Base-by-base conservation (phyloP, 2,797 vertebrate genomes). In the Carcharodon carcharias region DNA sequence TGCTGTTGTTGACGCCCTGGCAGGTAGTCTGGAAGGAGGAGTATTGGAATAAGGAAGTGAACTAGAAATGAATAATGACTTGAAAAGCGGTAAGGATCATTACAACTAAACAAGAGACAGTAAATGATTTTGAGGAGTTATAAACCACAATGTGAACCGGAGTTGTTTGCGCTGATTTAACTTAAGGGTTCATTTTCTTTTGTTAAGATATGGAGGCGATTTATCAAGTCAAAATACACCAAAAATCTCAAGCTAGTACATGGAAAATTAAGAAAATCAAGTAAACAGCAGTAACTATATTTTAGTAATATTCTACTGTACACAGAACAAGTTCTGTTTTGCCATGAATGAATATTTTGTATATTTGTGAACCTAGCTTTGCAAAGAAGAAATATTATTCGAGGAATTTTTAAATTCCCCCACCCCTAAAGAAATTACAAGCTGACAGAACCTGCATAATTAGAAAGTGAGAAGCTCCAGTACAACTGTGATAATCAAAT, bases 401-500 rank as follows among this genome's bases (percentile, higher is more conserved):
- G 97, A 98, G 35, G 4, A 95, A 93, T 56, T 0, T 71, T 73
- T 56, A 21, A 96, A 97, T 45, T 45, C 92, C 98, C 97, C 97
- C 96, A 97, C 97, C 45, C 97, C 97, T 67, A n/a, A 67, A 97
- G 98, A 98, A 98, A 98, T 98, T 97, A 97, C 97, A 98, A 98
- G 97, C 98, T 99, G 97, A 98, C 98, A 99, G 98, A 98, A 99
- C 98, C 98, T 98, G 99, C 99, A 99, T 99, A 99, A 99, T 99
- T 99, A 99, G 98, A 98, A 98, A 97, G 98, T 98, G 98, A 99
- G 98, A 99, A 98, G 98, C 98, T 98, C 98, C 98, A 97, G 98
- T 98, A 98, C 98, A 99, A 99, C 99, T 98, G 98, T 98, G 98
- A 98, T 99, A 99, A 99, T 99, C 99, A 99, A 98, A 99, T 99